Conservation (phyloP, 2,888 invertebrate species). For the Onchidella celtica region DNA sequence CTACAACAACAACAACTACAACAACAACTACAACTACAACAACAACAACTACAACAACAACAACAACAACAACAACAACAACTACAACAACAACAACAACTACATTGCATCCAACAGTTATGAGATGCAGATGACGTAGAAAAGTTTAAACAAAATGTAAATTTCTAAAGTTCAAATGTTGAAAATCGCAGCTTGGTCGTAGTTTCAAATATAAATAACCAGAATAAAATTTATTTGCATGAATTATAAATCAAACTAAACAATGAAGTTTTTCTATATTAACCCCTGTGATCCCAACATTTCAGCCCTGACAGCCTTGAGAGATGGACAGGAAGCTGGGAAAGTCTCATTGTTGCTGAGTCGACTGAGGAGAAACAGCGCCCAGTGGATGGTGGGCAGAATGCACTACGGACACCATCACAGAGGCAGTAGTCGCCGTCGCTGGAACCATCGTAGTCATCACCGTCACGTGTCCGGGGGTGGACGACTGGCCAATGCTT, state of each 20-base stretch:
- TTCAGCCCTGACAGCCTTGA: background rate
- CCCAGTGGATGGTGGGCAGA: conserved; percentile 21
- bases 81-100: background rate
- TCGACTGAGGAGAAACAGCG: background rate
- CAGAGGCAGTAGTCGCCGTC: background rate
- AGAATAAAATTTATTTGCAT: no score
- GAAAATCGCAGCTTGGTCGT: no score
- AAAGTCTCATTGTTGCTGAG: background rate
- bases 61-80: background rate
- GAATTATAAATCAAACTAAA: no score
- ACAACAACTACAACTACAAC: background rate
- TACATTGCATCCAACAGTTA: background rate
- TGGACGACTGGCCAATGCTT: conserved; percentile 2
- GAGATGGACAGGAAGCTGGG: background rate
- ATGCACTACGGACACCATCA: background rate
- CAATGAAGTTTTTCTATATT: no score
- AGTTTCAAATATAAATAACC: no score
- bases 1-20: background rate
- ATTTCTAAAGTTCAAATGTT: no score
- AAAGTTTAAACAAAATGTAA: background rate
- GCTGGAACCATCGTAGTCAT: background rate
- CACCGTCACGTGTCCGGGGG: background rate
- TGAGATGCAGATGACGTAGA: background rate
- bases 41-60: background rate
- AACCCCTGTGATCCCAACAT: no score